A percentile compares a stretch with the other conserved stretches of the same genome.
These are phyloP conservation scores for Varanus komodoensis DNA, from an alignment of 2,113 vertebrate genomes.

Conservation along the genomic window DNA sequence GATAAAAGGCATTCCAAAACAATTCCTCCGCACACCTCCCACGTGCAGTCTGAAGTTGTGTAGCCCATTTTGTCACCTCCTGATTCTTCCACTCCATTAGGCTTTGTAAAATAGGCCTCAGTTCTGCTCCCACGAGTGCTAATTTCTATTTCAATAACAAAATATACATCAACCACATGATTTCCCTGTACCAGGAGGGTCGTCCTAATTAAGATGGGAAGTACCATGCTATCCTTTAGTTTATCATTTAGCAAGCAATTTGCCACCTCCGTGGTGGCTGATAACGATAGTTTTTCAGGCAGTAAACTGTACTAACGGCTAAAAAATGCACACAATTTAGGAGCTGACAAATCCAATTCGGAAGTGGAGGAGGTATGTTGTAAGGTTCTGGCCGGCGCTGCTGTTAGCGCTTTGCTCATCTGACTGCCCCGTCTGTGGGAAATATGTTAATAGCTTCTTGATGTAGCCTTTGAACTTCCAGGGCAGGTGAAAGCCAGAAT, in stretches of 20 bases:
- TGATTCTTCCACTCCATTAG: background rate
- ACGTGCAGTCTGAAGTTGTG: too few species aligned
- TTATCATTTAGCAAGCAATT: conserved; percentile 69
- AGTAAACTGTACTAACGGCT: conserved; percentile 64
- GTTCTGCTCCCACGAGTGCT: background rate
- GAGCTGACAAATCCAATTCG: conserved; percentile 78
- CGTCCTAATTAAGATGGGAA: conserved; percentile 54
- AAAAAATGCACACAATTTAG: conserved; percentile 77
- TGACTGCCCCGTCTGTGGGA: conserved; percentile 34
- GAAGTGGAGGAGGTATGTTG: conserved; percentile 45
- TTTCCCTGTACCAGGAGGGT: conserved; percentile 47
- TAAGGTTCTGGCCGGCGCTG: conserved; percentile 71
- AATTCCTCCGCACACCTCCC: too few species aligned
- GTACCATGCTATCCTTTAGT: conserved; percentile 59
- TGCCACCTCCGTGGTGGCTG: conserved; percentile 41
- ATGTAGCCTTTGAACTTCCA: conserved; percentile 43
- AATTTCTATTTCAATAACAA: conserved; percentile 32
- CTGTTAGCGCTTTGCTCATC: conserved; percentile 66
- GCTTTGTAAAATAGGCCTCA: background rate
- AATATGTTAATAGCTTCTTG: conserved; percentile 52
- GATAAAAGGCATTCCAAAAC: background rate
- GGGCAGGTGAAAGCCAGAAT: conserved; percentile 44
- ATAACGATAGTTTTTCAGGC: conserved; percentile 45
- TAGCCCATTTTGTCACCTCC: too few species aligned
- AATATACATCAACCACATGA: conserved; percentile 28